Conservation (phyloP, 2,797 vertebrate species). For the Propithecus deckenii region DNA sequence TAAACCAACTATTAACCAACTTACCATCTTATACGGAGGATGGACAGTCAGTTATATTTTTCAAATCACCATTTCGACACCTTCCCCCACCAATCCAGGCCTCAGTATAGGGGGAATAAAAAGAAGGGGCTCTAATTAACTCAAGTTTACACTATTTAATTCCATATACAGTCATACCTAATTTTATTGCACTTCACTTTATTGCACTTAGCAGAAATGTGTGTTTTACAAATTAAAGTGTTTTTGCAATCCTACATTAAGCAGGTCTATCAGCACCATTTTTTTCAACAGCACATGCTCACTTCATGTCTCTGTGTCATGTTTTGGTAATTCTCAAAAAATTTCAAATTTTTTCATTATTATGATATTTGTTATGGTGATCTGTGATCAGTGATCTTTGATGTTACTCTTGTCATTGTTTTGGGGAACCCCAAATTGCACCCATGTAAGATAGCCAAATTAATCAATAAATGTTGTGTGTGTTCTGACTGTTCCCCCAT, state of each 20-base stretch:
- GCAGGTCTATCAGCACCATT: background rate
- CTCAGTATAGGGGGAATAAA: background rate
- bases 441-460: background rate
- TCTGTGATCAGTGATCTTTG: background rate
- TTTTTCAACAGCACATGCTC: background rate
- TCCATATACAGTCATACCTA: background rate
- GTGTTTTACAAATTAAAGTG: background rate
- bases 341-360: background rate
- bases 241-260: background rate
- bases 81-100: background rate
- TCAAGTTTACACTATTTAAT: slow-evolving; percentile 63
- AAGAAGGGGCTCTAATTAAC: background rate
- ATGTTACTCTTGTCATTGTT: background rate
- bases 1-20: slow-evolving; percentile 42
- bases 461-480: background rate
- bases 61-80: background rate
- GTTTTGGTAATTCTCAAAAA: background rate
- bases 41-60: background rate
- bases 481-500: background rate
- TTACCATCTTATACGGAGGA: background rate
- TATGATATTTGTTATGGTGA: background rate
- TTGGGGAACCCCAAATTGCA: background rate
- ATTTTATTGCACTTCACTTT: background rate
- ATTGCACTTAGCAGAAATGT: background rate
- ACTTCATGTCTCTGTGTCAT: background rate